Percentiles rank a stretch among this genome's conserved stretches.
These are phyloP conservation scores for Muntiacus reevesi DNA, from an alignment of 2,113 vertebrate genomes.

Conservation along the genomic window DNA sequence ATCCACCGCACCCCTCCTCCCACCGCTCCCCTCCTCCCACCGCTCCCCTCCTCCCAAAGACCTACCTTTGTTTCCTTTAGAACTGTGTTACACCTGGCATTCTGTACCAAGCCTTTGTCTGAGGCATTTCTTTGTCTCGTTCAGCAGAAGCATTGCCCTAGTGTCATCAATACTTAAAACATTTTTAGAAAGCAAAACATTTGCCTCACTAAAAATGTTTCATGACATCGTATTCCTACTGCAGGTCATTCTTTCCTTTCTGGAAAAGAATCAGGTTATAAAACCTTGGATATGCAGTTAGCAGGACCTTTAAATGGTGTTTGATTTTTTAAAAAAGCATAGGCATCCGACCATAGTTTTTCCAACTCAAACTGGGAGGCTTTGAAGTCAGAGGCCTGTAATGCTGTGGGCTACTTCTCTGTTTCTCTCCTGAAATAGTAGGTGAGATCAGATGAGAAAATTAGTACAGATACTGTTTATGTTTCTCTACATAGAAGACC, in stretches of 20 bases:
- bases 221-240: slow-evolving; percentile 11
- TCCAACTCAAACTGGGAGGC: slow-evolving; percentile 55
- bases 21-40: too few species aligned
- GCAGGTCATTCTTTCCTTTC: slow-evolving; percentile 18
- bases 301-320: slow-evolving; percentile 33
- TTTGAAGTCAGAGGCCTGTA: slow-evolving; percentile 61
- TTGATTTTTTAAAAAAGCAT: slow-evolving; percentile 47
- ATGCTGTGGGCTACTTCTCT: slow-evolving; percentile 2
- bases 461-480: slow-evolving; percentile 37
- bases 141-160: background rate
- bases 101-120: background rate
- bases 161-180: background rate
- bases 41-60: background rate
- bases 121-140: background rate
- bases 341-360: slow-evolving; percentile 56
- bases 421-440: slow-evolving; percentile 51
- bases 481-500: slow-evolving; percentile 41
- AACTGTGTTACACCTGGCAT: background rate
- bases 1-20: background rate
- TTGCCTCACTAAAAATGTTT: background rate
- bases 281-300: slow-evolving; percentile 38
- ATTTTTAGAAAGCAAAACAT: slow-evolving; percentile 22
- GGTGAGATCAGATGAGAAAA: slow-evolving; percentile 62
- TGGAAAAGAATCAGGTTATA: slow-evolving; percentile 44
- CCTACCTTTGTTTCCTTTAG: background rate